Conservation (phyloP, 2,888 invertebrate genomes). For the Polyommatus iphigenia region DNA sequence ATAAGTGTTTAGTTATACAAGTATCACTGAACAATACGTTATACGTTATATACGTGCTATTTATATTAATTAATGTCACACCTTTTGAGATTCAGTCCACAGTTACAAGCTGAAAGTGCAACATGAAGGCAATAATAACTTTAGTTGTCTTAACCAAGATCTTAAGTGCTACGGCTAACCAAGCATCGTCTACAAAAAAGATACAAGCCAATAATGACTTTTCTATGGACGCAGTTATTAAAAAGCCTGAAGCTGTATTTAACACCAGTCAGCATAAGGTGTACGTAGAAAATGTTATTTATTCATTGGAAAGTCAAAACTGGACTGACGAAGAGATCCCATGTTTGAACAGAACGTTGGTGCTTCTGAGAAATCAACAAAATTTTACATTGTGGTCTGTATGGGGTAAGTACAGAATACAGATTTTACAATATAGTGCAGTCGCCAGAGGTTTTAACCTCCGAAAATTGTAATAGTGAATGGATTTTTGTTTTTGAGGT, state of each 20-base stretch:
- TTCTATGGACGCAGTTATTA: neutral
- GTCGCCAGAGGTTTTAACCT: too few relatives aligned
- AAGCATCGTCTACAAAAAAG: conserved; percentile 33
- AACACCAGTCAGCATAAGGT: neutral
- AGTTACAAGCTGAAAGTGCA: conserved; percentile 39
- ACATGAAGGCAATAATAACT: conserved; percentile 49
- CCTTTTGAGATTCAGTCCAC: conserved; percentile 49
- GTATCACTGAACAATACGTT: too few relatives aligned
- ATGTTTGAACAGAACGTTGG: conserved; percentile 60
- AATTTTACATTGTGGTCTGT: conserved; percentile 80
- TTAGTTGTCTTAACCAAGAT: neutral
- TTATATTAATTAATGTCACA: conserved; percentile 50
- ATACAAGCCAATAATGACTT: conserved; percentile 27
- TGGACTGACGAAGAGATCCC: conserved; percentile 48
- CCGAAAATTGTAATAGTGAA: too few relatives aligned
- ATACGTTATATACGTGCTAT: too few relatives aligned
- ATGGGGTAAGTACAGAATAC: conserved; percentile 79
- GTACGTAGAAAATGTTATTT: conserved; percentile 58
- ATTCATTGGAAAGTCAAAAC: conserved; percentile 41
- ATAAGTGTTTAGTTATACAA: too few relatives aligned
- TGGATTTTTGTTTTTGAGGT: too few relatives aligned
- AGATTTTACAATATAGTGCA: too few relatives aligned
- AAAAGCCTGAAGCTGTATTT: neutral
- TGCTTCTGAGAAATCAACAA: conserved; percentile 61
- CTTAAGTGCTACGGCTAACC: neutral